phyloP scores from a whole-genome alignment of 2,113 vertebrate genomes.

The Coregonus clupeaformis region DNA sequence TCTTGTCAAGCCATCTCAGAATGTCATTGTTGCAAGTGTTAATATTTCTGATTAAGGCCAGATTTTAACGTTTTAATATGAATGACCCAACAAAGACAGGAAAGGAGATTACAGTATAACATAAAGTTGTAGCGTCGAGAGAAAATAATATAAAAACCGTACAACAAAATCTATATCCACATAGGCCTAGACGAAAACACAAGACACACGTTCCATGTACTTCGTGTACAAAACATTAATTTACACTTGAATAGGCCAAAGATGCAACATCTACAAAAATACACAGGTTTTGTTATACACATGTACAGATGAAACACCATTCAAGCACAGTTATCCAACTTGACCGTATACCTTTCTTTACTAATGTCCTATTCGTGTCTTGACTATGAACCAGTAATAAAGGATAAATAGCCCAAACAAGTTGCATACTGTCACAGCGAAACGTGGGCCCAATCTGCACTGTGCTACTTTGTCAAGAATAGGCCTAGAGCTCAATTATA shows the following conservation, averaged over 20 bases:
- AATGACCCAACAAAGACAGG: background rate
- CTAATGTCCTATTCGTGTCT: background rate
- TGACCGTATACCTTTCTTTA: background rate
- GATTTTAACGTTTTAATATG: background rate
- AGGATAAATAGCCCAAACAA: background rate
- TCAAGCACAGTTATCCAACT: background rate
- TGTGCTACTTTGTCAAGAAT: background rate
- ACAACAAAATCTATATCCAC: slow-evolving; percentile 72
- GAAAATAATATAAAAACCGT: slow-evolving; percentile 70
- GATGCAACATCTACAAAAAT: background rate
- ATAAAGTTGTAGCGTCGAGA: slow-evolving; percentile 73
- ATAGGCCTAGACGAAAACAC: slow-evolving; percentile 42
- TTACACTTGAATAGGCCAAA: background rate
- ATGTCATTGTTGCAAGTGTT: background rate
- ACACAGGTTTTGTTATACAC: slow-evolving; percentile 1
- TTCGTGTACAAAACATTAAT: background rate
- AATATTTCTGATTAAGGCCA: background rate
- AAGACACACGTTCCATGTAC: slow-evolving; percentile 13
- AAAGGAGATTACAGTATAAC: slow-evolving; percentile 19
- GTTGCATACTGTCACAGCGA: background rate
- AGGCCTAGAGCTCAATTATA: background rate
- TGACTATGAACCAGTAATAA: background rate
- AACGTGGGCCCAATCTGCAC: background rate
- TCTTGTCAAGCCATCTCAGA: background rate
- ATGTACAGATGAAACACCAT: background rate